Percentiles rank a stretch among this genome's conserved stretches.
These are phyloP conservation scores for Blomia tropicalis DNA, from an alignment of 2,888 invertebrate genomes.

Conservation along the genomic window DNA sequence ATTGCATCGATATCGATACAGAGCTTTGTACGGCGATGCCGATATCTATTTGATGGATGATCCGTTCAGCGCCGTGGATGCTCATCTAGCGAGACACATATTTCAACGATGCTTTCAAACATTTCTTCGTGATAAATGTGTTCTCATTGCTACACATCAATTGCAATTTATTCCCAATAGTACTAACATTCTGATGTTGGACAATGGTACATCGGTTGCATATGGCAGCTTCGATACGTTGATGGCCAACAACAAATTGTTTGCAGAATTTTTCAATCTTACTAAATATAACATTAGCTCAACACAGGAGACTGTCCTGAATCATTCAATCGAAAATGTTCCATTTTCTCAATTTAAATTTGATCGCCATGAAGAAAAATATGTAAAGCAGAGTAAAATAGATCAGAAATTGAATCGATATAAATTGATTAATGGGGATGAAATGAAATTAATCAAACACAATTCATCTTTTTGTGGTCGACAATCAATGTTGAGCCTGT, in stretches of 20 bases:
- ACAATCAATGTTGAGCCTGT: constrained; percentile 32
- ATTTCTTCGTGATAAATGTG: constrained; percentile 35
- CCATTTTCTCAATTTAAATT: not conserved
- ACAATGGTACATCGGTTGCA: not conserved
- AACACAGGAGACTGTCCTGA: not conserved
- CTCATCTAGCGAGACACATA: constrained; percentile 29
- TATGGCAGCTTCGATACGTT: not conserved
- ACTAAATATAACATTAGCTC: not conserved
- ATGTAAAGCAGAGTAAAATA: not conserved
- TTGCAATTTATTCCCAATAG: constrained; percentile 35
- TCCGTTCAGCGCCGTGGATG: constrained; percentile 30
- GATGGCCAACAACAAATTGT: not conserved
- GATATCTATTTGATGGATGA: constrained; percentile 31
- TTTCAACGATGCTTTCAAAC: constrained; percentile 34
- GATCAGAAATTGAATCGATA: no score
- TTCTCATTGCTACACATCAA: constrained; percentile 42
- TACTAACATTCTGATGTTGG: not conserved
- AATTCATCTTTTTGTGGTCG: no score
- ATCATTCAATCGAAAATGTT: not conserved
- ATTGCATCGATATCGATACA: no score
- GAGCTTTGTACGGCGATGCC: constrained; percentile 28
- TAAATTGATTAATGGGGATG: no score
- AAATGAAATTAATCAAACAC: not conserved
- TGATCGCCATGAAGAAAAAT: not conserved
- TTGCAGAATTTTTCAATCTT: constrained; percentile 6